These are phyloP conservation scores for Leiothrix lutea DNA, from an alignment of 2,113 vertebrate genomes.

Conservation along the genomic window DNA sequence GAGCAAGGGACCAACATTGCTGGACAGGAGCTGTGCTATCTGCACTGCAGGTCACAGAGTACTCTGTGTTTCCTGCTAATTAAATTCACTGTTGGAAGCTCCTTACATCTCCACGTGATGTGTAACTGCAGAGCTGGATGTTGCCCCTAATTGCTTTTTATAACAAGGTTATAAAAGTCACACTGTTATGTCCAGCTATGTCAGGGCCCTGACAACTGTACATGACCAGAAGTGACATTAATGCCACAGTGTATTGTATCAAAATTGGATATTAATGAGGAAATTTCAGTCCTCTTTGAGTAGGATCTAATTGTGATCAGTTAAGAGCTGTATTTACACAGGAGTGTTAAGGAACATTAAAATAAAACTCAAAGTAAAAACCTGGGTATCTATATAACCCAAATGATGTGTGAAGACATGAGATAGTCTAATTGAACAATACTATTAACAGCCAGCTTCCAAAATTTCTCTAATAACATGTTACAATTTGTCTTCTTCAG, in stretches of 20 bases:
- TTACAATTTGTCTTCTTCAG: neutral
- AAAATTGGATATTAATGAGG: neutral
- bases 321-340: neutral
- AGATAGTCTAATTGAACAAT: neutral
- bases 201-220: neutral
- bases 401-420: neutral
- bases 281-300: neutral
- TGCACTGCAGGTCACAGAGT: conserved; percentile 29
- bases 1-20: neutral
- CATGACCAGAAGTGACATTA: neutral
- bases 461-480: neutral
- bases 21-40: conserved; percentile 30
- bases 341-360: neutral
- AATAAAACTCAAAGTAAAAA: neutral
- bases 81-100: conserved; percentile 74
- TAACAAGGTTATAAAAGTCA: conserved; percentile 68
- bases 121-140: conserved; percentile 62
- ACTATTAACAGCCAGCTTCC: neutral
- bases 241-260: neutral
- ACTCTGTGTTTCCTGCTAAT: conserved; percentile 65
- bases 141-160: conserved; percentile 66
- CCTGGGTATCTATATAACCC: neutral
- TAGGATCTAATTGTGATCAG: neutral
- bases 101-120: conserved; percentile 53
- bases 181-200: neutral